These are phyloP conservation scores for Lamprologus lemairii DNA, from an alignment of 2,113 vertebrate genomes.

Conservation along the genomic window DNA sequence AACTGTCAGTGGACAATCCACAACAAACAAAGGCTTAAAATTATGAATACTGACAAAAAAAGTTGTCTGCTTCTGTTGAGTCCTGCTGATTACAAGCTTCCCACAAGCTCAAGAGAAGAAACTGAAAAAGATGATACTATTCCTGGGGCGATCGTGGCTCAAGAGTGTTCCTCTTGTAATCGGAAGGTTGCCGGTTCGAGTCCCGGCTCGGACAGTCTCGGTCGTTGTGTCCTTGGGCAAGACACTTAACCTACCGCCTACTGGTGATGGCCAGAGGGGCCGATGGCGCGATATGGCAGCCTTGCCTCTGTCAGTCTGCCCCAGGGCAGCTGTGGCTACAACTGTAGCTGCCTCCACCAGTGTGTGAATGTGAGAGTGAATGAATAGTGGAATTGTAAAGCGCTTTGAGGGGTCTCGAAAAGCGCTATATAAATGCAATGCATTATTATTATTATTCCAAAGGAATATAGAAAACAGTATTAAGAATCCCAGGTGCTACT, in stretches of 20 bases:
- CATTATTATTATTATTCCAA: background rate
- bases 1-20: background rate
- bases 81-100: background rate
- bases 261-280: no score
- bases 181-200: no score
- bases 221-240: no score
- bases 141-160: background rate
- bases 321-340: no score
- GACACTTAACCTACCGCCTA: no score
- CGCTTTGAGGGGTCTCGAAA: fast-evolving
- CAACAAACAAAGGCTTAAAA: background rate
- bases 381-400: no score
- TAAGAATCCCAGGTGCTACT: background rate
- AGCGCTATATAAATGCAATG: no score
- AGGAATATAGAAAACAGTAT: background rate
- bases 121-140: background rate
- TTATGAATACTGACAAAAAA: background rate
- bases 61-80: background rate
- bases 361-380: no score
- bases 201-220: fast-evolving
- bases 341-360: no score
- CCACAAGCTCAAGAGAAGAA: background rate
- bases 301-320: no score
- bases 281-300: no score
- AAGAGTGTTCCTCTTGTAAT: no score